Evolutionary conservation across 2,113 vertebrate genomes (phyloP).

Genomic region (Cyanistes caeruleus): DNA sequence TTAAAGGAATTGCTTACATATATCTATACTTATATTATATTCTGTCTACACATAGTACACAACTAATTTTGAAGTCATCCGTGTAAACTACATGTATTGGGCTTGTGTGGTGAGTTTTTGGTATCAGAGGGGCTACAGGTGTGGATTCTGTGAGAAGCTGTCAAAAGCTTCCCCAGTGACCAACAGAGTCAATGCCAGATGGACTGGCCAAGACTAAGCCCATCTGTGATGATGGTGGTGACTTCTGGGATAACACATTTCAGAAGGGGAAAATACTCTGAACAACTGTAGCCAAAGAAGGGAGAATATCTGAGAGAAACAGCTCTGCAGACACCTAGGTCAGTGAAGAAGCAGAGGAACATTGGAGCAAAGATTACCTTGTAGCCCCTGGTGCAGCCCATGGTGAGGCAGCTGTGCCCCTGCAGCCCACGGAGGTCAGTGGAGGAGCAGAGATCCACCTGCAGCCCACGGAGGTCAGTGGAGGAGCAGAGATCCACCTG

Average conservation of each 20-base stretch:
- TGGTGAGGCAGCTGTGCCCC: not conserved
- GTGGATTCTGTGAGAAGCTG: not conserved
- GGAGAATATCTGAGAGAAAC: not conserved
- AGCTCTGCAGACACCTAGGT: not conserved
- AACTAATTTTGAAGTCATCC: not conserved
- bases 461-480: not conserved
- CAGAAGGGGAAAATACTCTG: not conserved
- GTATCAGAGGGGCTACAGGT: not conserved
- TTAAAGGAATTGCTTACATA: not conserved
- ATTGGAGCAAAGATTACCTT: not conserved
- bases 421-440: not conserved
- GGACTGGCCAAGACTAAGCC: not conserved
- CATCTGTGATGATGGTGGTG: fast-evolving
- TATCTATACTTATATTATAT: not conserved
- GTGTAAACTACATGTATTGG: not conserved
- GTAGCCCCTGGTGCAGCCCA: fast-evolving
- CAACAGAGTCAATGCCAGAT: not conserved
- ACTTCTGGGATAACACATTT: not conserved
- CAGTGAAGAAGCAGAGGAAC: not conserved
- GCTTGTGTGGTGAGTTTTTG: not conserved
- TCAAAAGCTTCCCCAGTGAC: not conserved
- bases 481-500: not conserved
- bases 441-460: not conserved
- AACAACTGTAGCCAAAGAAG: not conserved
- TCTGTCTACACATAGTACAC: not conserved